Evolutionary conservation across 1,140 invertebrate species (phyloP).

Genomic region (Bombus ignitus): DNA sequence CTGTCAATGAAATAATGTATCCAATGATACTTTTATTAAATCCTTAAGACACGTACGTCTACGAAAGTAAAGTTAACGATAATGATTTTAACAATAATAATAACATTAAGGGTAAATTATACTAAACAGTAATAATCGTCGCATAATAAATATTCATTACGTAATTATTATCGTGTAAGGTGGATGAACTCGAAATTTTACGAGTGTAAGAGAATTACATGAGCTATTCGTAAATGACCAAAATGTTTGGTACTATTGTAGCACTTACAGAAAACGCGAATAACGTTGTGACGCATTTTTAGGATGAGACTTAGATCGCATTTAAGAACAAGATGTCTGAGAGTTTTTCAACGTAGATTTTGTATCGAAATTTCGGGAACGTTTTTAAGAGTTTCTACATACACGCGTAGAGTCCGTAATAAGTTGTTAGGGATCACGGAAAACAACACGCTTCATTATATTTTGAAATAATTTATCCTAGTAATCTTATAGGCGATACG

Average conservation of each 20-base stretch:
- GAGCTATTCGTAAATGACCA: slow-evolving; percentile 39
- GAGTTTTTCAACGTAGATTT: slow-evolving; percentile 57
- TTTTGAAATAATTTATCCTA: slow-evolving; percentile 2
- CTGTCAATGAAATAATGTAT: neutral
- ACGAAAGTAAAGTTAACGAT: slow-evolving; percentile 50
- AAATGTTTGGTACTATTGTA: slow-evolving; percentile 25
- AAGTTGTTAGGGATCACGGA: slow-evolving; percentile 1
- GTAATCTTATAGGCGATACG: neutral
- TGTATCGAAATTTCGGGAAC: slow-evolving; percentile 54
- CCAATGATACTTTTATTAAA: neutral
- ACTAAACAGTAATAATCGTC: slow-evolving; percentile 53
- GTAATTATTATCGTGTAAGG: slow-evolving; percentile 44
- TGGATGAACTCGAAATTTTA: slow-evolving; percentile 19
- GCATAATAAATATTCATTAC: slow-evolving; percentile 54
- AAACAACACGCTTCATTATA: neutral
- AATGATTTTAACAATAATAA: slow-evolving; percentile 53
- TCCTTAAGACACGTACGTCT: neutral
- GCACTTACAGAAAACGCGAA: neutral
- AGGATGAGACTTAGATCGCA: slow-evolving; percentile 5
- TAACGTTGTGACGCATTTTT: slow-evolving; percentile 27
- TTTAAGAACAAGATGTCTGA: slow-evolving; percentile 28
- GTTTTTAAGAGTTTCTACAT: slow-evolving; percentile 51
- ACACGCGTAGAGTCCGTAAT: neutral
- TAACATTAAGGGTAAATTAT: slow-evolving; percentile 36
- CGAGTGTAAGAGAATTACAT: slow-evolving; percentile 41